phyloP scores from a whole-genome alignment of 2,797 vertebrate species.

The Pogoniulus pusillus region DNA sequence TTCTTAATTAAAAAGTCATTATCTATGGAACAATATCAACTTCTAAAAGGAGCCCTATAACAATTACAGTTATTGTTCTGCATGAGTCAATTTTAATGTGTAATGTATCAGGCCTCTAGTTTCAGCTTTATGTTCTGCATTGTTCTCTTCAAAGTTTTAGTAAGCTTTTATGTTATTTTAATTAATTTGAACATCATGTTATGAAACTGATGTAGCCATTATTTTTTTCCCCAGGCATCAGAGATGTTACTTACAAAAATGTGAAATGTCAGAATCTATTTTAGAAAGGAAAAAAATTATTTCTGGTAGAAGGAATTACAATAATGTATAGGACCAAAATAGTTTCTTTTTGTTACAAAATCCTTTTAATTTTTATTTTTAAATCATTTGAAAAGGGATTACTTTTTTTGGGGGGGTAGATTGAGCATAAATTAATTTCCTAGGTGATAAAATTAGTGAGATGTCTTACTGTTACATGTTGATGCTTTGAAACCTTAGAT shows the following conservation, averaged over 20 bases:
- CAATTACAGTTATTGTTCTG: conserved; percentile 6
- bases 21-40: background rate
- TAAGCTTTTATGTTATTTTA: conserved; percentile 9
- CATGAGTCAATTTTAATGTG: background rate
- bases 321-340: background rate
- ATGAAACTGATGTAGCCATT: conserved; percentile 19
- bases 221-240: conserved; percentile 44
- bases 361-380: background rate
- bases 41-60: background rate
- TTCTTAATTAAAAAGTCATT: background rate
- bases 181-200: conserved; percentile 39
- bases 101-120: conserved; percentile 9
- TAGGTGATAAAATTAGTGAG: background rate
- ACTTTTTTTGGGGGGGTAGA: too few species aligned
- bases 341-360: background rate
- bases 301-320: background rate
- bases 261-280: background rate
- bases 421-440: too few species aligned
- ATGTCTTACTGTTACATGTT: background rate
- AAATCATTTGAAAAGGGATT: background rate
- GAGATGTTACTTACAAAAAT: background rate
- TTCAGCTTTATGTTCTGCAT: background rate
- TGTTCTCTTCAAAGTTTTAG: background rate
- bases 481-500: background rate
- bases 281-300: background rate